phyloP scores from a whole-genome alignment of 2,797 vertebrate species.

The Crossoptilon crossoptilon region DNA sequence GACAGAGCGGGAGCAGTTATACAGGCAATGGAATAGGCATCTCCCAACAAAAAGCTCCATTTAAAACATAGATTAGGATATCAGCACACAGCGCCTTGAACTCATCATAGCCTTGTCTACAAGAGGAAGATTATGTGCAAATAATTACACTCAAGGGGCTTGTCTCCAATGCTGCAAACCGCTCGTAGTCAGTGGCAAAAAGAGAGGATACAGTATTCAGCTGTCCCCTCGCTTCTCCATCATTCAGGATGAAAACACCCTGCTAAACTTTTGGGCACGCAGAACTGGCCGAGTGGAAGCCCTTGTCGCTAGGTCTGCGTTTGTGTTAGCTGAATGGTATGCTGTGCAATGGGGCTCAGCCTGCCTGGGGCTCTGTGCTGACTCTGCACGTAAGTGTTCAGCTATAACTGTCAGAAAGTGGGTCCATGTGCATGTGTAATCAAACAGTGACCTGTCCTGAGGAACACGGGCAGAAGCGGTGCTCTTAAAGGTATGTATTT shows the following conservation, averaged over 20 bases:
- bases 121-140: constrained; percentile 31
- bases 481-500: background rate
- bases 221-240: constrained; percentile 57
- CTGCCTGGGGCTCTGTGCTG: constrained; percentile 44
- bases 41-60: background rate
- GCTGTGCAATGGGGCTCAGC: constrained; percentile 60
- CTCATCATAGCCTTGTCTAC: constrained; percentile 3
- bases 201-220: constrained; percentile 57
- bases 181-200: constrained; percentile 54
- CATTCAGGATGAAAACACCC: constrained; percentile 66
- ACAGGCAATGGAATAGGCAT: background rate
- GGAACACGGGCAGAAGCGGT: background rate
- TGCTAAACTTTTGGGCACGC: constrained; percentile 55
- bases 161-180: constrained; percentile 12
- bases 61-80: constrained; percentile 31
- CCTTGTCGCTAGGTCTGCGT: background rate
- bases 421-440: constrained; percentile 24
- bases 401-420: constrained; percentile 49
- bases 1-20: background rate
- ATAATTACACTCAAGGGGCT: constrained; percentile 14
- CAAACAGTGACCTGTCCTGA: background rate
- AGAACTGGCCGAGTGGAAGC: constrained; percentile 56
- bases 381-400: constrained; percentile 34
- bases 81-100: constrained; percentile 7
- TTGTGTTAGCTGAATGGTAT: constrained; percentile 52